phyloP scores from a whole-genome alignment of 37 sponge, comb jelly and placozoan species.

The Oopsacas minuta region DNA sequence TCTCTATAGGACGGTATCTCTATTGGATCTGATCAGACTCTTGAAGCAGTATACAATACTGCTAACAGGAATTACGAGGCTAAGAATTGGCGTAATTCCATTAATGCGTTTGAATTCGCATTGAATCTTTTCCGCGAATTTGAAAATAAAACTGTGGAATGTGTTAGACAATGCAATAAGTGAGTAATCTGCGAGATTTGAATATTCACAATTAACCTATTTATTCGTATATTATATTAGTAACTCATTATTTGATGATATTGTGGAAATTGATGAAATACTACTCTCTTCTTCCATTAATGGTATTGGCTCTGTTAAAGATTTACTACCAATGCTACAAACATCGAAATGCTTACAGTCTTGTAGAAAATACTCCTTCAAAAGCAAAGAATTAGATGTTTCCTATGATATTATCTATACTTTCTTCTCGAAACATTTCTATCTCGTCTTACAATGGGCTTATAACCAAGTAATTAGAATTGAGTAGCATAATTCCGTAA shows the following conservation, averaged over 20 bases:
- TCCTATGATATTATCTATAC: neutral
- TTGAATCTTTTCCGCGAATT: conserved; percentile 29
- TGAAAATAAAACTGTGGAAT: conserved; percentile 33
- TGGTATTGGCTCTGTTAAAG: neutral
- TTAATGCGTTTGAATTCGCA: conserved; percentile 46
- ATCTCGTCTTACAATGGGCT: neutral
- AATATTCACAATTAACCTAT: neutral
- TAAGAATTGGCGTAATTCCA: conserved; percentile 29
- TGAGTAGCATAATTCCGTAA: neutral
- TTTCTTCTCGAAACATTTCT: neutral
- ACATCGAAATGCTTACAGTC: neutral
- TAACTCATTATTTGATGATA: neutral
- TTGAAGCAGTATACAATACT: conserved; percentile 33
- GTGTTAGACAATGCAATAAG: conserved; percentile 34
- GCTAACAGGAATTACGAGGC: conserved; percentile 31
- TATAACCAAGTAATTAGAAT: neutral
- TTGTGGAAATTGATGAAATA: neutral
- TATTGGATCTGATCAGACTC: conserved; percentile 28
- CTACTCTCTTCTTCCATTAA: neutral
- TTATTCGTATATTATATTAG: neutral
- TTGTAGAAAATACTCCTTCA: neutral
- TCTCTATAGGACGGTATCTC: conserved; percentile 35
- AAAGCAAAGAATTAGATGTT: neutral
- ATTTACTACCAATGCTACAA: neutral
- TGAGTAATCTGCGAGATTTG: neutral